Percentiles rank a stretch among this genome's conserved stretches.
These are phyloP conservation scores for Mimumesa dahlbomi DNA, from an alignment of 2,888 invertebrate species.

Conservation along the genomic window DNA sequence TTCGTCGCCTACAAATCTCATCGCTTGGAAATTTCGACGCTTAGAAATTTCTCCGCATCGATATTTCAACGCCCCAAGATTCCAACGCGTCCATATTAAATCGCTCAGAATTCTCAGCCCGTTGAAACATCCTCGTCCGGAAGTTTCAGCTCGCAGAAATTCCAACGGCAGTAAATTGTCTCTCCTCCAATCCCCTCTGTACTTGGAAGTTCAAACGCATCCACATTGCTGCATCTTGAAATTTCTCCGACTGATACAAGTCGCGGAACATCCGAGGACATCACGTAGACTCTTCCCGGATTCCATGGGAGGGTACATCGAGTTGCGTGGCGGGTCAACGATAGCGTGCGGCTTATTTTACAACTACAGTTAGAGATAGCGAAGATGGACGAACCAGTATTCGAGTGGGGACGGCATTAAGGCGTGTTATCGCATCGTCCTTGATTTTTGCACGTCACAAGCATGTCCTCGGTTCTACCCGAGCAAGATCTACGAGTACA, in stretches of 20 bases:
- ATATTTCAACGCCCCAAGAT: no score
- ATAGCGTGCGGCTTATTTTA: slow-evolving; percentile 72
- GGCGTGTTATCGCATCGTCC: slow-evolving; percentile 39
- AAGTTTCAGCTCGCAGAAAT: no score
- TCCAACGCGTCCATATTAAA: no score
- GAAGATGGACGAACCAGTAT: slow-evolving; percentile 51
- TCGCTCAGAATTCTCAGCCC: no score
- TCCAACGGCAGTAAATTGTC: no score
- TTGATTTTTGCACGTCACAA: slow-evolving; percentile 27
- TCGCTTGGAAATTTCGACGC: no score
- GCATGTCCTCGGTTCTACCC: not conserved
- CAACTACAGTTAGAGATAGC: slow-evolving; percentile 74
- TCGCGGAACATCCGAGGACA: slow-evolving; percentile 12
- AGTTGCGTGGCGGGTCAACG: slow-evolving; percentile 58
- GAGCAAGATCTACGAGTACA: not conserved
- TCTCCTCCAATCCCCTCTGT: no score
- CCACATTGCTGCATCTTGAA: not conserved
- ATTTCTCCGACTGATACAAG: not conserved
- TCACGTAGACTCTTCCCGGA: slow-evolving; percentile 4
- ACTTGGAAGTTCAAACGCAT: no score
- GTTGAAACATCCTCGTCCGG: no score
- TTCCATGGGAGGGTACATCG: slow-evolving; percentile 25
- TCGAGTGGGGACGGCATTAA: slow-evolving; percentile 36
- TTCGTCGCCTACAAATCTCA: no score
- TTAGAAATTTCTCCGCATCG: no score